Evolutionary conservation across 2,797 vertebrate genomes (phyloP), one percentile per base, ranked within the genome.

Genomic region (Urocyon cinereoargenteus): DNA sequence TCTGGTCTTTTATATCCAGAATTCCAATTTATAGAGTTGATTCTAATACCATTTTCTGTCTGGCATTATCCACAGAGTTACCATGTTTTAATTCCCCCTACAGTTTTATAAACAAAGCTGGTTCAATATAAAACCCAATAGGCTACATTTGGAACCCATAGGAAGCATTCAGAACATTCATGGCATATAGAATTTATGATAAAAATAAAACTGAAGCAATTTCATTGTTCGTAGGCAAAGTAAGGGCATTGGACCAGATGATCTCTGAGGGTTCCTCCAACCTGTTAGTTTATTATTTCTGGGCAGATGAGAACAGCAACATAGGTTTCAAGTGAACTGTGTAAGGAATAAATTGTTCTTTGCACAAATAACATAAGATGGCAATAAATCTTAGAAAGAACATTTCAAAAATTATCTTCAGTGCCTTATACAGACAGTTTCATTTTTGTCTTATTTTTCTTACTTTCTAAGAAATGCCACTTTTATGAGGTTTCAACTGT

Each of bases 271-370:
- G 31, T n/a, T 66, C n/a, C 90, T 92, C 36, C 77, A 91, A 16
- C 66, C 31, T 91, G n/a, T n/a, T 75, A 70, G 34, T 93, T 90
- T 73, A 90, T 34, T n/a, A 40, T 84, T 98, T 96, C 89, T 34
- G 49, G 45, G 55, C 53, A 87, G 79, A 91, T 5, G 16, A 93
- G 49, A 77, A 89, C 21, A 40, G 62, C 2, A 31, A 28, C 11
- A 13, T 14, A 55, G 62, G 31, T 96, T 96, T 95, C 19, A 55
- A 91, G 75, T 78, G 84, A 96, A 90, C 36, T 93, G 45, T 68
- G 19, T 64, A 62, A 94, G 53, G 95, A 73, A 83, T 77, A 91
- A 91, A 72, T 57, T 90, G 40, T 53, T 89, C 68, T 61, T 45
- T 89, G 53, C 8, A 90, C 45, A 95, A 96, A 70, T 85, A 86